Conservation (phyloP, 2,113 vertebrate genomes). For the Eidolon helvum region DNA sequence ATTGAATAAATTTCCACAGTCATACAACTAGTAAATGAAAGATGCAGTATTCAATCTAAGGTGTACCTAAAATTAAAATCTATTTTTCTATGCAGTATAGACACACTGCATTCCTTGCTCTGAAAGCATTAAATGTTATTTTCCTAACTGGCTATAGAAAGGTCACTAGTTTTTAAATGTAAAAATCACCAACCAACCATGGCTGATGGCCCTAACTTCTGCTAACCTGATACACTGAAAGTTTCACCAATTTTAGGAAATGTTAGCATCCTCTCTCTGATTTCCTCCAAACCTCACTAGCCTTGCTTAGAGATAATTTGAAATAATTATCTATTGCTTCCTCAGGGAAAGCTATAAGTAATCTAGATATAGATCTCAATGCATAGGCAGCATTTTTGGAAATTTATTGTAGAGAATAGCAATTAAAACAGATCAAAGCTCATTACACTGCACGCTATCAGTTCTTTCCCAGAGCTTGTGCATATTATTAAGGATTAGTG, state of each 20-base stretch:
- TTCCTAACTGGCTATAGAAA: background rate
- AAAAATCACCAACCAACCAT: background rate
- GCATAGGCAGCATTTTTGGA: background rate
- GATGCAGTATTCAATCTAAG: background rate
- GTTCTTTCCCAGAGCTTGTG: background rate
- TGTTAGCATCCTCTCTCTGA: background rate
- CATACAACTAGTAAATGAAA: background rate
- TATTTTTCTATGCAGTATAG: too few species aligned
- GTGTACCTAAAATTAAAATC: background rate
- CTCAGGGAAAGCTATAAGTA: background rate
- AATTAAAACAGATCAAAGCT: background rate
- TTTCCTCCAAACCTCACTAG: background rate
- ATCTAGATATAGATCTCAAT: background rate
- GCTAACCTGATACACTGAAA: background rate
- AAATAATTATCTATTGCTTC: constrained; percentile 26
- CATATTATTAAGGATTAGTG: background rate
- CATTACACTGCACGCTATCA: background rate
- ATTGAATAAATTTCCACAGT: background rate
- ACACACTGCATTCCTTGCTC: background rate
- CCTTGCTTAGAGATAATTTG: constrained; percentile 8
- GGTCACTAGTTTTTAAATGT: background rate
- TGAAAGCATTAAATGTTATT: background rate
- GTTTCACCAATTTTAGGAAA: background rate
- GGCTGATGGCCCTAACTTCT: background rate
- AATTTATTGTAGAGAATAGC: background rate